Evolutionary conservation across 1,140 invertebrate genomes (phyloP).

Genomic region (Pogonognathellus flavescens): DNA sequence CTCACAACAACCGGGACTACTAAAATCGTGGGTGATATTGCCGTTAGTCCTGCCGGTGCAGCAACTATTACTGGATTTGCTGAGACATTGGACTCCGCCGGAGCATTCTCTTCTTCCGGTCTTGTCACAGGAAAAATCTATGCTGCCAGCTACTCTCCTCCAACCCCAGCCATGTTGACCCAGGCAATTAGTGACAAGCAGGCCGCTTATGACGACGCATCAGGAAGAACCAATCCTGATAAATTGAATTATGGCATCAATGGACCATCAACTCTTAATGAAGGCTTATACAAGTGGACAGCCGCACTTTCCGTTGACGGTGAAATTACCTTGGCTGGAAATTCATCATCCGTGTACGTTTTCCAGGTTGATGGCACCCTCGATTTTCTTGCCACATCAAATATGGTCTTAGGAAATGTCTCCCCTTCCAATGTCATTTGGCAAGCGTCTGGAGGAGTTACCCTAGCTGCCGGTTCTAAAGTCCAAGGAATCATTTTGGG

Average conservation of each 20-base stretch:
- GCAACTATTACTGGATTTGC: not conserved
- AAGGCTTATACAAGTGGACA: not conserved
- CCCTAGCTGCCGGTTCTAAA: not conserved
- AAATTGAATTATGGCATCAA: not conserved
- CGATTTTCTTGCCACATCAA: not conserved
- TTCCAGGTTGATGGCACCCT: not conserved
- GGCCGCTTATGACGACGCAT: not conserved
- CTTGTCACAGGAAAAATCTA: not conserved
- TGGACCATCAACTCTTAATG: not conserved
- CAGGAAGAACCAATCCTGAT: not conserved
- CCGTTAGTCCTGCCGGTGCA: not conserved
- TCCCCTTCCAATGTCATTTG: not conserved
- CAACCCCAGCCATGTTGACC: not conserved
- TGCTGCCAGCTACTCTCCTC: not conserved
- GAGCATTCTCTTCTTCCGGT: not conserved
- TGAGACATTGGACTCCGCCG: not conserved
- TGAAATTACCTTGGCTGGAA: not conserved
- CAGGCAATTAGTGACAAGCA: not conserved
- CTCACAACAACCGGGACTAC: not conserved
- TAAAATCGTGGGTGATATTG: not conserved
- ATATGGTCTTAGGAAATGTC: not conserved
- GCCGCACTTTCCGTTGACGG: not conserved
- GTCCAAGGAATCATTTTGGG: slow-evolving; percentile 6
- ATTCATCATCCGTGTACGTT: not conserved
- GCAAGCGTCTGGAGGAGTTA: not conserved